Evolutionary conservation across 2,888 invertebrate genomes (phyloP), one percentile per base, ranked within the genome.

Genomic region (Branchipolynoe longqiensis): DNA sequence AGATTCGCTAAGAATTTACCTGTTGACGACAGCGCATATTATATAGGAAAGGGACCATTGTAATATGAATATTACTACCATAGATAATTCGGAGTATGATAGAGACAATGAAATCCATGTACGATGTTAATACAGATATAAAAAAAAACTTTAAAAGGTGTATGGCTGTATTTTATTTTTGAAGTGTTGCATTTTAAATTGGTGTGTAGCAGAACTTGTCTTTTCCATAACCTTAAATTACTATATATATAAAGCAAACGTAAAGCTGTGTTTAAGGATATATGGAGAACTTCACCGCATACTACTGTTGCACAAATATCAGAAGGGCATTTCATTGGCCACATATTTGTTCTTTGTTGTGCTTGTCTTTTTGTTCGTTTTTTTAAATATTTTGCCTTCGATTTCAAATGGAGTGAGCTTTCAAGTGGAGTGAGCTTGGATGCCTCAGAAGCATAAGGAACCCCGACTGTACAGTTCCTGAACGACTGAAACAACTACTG

Each of bases 31-130:
- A 62, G 25, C 31, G 2, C 3, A 28, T 14, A 31, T 25, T 31
- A 62, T 4, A 58, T 28, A 62, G 62, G 25, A 62, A 62, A 62
- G 62, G 62, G 62, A 62, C 62, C 62, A 62, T 62, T n/a, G 31
- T 62, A 62, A n/a, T n/a, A n/a, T n/a, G n/a, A n/a, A n/a, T n/a
- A n/a, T n/a, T n/a, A n/a, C 25, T 62, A 62, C 31, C 56, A 56
- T 56, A 56, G 56, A 28, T 14, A 62, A 14, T 31, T 28, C 25
- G 28, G 28, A 62, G 1, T 62, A 25, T 62, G 31, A 4, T 14
- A 28, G 28, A n/a, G n/a, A n/a, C n/a, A n/a, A n/a, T n/a, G n/a
- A n/a, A n/a, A n/a, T n/a, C n/a, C n/a, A n/a, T n/a, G n/a, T n/a
- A n/a, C n/a, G n/a, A n/a, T 8, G 56, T 2, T 8, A 8, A 62